Evolutionary conservation across 2,113 vertebrate species (phyloP), one percentile per base, ranked within the genome.

Genomic region (Bubo scandiacus): DNA sequence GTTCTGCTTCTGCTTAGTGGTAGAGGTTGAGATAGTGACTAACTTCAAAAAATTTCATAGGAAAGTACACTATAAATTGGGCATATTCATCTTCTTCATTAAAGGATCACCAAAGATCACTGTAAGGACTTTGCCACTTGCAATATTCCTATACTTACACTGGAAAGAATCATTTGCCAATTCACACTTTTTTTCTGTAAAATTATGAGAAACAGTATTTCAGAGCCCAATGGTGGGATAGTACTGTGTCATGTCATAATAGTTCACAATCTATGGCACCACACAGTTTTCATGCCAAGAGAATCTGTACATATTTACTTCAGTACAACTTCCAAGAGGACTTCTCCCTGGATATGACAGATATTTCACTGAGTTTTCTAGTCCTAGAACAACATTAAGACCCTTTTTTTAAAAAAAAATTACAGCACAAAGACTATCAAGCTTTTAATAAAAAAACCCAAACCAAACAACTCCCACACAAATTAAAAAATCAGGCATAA

Each of bases 171-270:
- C 0, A 43, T 63, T 67, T 78, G 3, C 4, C 29, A 29, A 2
- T 68, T 75, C 23, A 38, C 3, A 1, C 40, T 21, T 29, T 59
- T 80, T 73, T 74, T 1, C 9, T 57, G 9, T 54, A 29, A 45
- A 77, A 36, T 66, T 43, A 68, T 17, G 11, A 79, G 8, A 74
- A 82, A 5, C 9, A 40, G 0, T 25, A 11, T 74, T 81, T 74
- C 34, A 51, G 49, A 85, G 1, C 18, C 22, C 19, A 77, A 1
- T 0, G 0, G 11, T 45, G 0, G 0, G 10, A 11, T 2, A 42
- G 49, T 20, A 40, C 14, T 49, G 3, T 40, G 75, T 59, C 0
- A 0, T 75, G 12, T 51, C 43, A 23, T 25, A 57, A 22, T 13
- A 67, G 5, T 26, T 93, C 47, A 52, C 11, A 59, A 34, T 8